phyloP scores from a whole-genome alignment of 2,797 vertebrate species.

The Anguilla marmorata region DNA sequence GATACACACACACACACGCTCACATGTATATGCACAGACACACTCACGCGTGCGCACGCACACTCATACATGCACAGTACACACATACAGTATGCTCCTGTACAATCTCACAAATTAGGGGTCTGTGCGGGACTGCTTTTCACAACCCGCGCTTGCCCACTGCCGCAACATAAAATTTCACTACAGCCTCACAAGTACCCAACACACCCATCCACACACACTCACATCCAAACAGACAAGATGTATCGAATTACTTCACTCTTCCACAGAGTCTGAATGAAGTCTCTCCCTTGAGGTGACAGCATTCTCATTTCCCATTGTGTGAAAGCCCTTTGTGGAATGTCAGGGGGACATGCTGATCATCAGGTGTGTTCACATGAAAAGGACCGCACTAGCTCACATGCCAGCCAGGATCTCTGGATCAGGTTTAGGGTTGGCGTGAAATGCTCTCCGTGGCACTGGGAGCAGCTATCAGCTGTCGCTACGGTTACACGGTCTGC shows the following conservation, averaged over 20 bases:
- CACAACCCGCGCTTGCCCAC: no score
- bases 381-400: not conserved
- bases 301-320: not conserved
- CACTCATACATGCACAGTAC: not conserved
- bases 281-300: not conserved
- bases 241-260: conserved; percentile 31
- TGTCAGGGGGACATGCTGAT: not conserved
- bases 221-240: conserved; percentile 49
- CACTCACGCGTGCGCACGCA: not conserved
- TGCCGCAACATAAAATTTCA: no score
- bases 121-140: no score
- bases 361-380: not conserved
- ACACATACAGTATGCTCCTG: conserved; percentile 43
- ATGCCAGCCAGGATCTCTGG: not conserved
- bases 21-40: not conserved
- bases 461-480: not conserved
- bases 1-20: conserved; percentile 39
- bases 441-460: not conserved
- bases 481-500: not conserved
- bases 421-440: not conserved
- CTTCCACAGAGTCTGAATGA: not conserved
- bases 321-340: not conserved
- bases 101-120: no score
- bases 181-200: no score
- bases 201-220: not conserved